These are phyloP conservation scores for Scaptomyza cyrtandrae DNA, from an alignment of 2,888 invertebrate species.

Conservation along the genomic window DNA sequence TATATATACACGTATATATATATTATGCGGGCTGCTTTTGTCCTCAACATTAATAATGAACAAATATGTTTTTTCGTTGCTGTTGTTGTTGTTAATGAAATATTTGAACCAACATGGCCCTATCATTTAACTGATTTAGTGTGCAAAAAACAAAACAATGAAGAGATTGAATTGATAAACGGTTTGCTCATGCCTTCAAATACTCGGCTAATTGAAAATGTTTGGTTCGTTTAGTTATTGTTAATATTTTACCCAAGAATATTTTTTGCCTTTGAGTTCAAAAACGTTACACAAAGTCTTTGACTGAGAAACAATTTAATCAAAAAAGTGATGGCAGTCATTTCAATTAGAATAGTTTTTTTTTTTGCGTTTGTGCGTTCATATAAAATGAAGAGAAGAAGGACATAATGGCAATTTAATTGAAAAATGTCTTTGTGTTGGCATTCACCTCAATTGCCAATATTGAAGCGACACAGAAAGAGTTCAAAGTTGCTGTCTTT, in stretches of 20 bases:
- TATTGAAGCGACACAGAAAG: conserved; percentile 40
- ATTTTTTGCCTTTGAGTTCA: not conserved
- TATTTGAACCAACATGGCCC: conserved; percentile 3
- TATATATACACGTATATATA: not conserved
- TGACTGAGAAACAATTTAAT: not conserved
- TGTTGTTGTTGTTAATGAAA: conserved; percentile 10
- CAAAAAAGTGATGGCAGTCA: not conserved
- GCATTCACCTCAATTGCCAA: conserved; percentile 21
- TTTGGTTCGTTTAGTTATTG: not conserved
- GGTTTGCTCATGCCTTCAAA: not conserved
- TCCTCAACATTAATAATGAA: conserved; percentile 18
- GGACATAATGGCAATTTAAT: conserved; percentile 62
- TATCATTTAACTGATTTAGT: not conserved
- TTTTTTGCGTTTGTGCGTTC: not conserved
- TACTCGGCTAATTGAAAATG: not conserved
- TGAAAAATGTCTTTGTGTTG: conserved; percentile 65
- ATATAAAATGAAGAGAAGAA: not conserved
- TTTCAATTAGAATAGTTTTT: not conserved
- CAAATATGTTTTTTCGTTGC: conserved; percentile 10
- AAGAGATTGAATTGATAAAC: conserved; percentile 1
- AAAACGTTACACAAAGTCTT: not conserved
- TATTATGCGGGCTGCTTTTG: conserved; percentile 1
- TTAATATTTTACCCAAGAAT: not conserved
- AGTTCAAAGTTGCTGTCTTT: conserved; percentile 13
- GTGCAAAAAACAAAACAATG: conserved; percentile 8